Evolutionary conservation across 2,113 vertebrate species (phyloP).

Genomic region (Oryzias celebensis): DNA sequence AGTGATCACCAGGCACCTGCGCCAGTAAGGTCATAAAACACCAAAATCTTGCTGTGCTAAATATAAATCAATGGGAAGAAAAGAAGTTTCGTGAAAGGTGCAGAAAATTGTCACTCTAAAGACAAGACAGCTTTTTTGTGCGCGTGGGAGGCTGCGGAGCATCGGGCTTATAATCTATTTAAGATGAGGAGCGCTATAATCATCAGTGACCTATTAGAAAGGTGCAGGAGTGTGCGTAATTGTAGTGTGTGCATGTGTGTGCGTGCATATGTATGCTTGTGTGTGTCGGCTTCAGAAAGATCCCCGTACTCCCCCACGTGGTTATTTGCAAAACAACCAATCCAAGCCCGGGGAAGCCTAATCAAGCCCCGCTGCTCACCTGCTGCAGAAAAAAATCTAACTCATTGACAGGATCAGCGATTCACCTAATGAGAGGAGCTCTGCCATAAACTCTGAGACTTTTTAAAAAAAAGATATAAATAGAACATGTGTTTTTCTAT

Average conservation of each 20-base stretch:
- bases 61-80: constrained; percentile 63
- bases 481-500: constrained; percentile 60
- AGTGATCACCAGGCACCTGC: constrained; percentile 43
- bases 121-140: constrained; percentile 35
- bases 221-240: constrained; percentile 50
- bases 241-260: constrained; percentile 16
- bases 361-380: constrained; percentile 64
- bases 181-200: constrained; percentile 62
- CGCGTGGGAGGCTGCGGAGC: constrained; percentile 52
- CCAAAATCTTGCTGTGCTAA: constrained; percentile 60
- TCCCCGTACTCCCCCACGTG: constrained; percentile 85
- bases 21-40: constrained; percentile 42
- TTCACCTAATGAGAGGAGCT: background rate
- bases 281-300: constrained; percentile 59
- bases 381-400: constrained; percentile 23
- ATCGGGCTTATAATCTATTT: constrained; percentile 61
- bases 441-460: constrained; percentile 47
- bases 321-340: constrained; percentile 80
- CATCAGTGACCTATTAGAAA: constrained; percentile 71
- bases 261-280: constrained; percentile 6
- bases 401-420: constrained; percentile 31
- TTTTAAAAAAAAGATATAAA: constrained; percentile 27
- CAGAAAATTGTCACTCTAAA: constrained; percentile 45
- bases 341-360: constrained; percentile 69
- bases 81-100: constrained; percentile 54